These are phyloP conservation scores for Archips xylosteana DNA, from an alignment of 2,888 invertebrate genomes.

Conservation along the genomic window DNA sequence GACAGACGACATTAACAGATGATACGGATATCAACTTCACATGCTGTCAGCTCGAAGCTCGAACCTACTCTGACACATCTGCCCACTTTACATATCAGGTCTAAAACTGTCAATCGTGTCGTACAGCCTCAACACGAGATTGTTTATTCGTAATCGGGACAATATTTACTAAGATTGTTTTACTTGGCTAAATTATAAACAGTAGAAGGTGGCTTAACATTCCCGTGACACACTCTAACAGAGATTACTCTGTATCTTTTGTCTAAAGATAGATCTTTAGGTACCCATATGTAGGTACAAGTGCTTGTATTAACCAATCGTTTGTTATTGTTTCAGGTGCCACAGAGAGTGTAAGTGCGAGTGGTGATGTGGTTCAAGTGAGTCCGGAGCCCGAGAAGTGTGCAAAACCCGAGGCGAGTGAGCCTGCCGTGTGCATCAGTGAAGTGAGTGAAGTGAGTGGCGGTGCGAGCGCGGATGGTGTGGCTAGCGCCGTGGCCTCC, in stretches of 20 bases:
- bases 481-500: conserved; percentile 84
- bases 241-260: neutral
- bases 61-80: conserved; percentile 14
- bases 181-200: too few relatives aligned
- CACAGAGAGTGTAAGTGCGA: conserved; percentile 75
- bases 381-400: conserved; percentile 79
- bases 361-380: conserved; percentile 75
- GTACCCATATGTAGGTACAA: neutral
- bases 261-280: too few relatives aligned
- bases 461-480: conserved; percentile 80
- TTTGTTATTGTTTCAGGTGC: conserved; percentile 75
- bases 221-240: neutral
- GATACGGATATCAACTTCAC: conserved; percentile 44
- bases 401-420: conserved; percentile 72
- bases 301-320: neutral
- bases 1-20: conserved; percentile 59
- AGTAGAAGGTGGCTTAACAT: too few relatives aligned
- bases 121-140: neutral
- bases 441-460: conserved; percentile 81
- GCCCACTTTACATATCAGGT: conserved; percentile 6
- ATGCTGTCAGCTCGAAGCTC: conserved; percentile 23
- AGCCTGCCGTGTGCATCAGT: conserved; percentile 68
- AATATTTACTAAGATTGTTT: too few relatives aligned
- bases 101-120: conserved; percentile 6
- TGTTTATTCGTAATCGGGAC: too few relatives aligned